phyloP scores from a whole-genome alignment of 2,888 invertebrate species.

The Synanthedon myopaeformis region DNA sequence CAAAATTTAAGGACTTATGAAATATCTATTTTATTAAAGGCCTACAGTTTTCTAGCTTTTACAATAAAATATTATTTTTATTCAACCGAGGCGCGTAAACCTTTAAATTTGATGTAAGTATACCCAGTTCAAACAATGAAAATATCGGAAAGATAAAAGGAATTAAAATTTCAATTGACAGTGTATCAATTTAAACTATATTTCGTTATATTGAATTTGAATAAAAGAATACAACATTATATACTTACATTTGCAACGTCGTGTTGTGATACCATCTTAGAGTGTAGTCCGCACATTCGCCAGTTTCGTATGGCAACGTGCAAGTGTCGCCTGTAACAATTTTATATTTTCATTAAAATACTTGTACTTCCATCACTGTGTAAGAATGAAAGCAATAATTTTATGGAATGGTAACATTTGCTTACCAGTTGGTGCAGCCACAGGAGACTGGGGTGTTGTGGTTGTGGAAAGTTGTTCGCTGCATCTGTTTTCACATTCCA shows the following conservation, averaged over 20 bases:
- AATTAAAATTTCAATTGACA: too few species aligned
- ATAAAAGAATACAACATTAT: too few species aligned
- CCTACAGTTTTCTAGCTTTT: too few species aligned
- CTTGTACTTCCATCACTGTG: background rate
- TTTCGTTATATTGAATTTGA: too few species aligned
- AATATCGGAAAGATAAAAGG: too few species aligned
- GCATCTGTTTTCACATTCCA: slow-evolving; percentile 77
- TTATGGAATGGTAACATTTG: background rate
- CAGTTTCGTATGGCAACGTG: slow-evolving; percentile 34
- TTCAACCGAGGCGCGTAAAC: too few species aligned
- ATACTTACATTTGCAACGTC: slow-evolving; percentile 55
- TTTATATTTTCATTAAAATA: background rate
- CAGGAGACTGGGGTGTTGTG: slow-evolving; percentile 25
- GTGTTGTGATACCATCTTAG: slow-evolving; percentile 84
- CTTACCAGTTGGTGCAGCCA: background rate
- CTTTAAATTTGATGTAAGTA: too few species aligned
- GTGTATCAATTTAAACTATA: too few species aligned
- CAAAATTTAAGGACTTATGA: background rate
- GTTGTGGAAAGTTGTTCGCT: slow-evolving; percentile 46
- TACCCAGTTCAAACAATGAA: too few species aligned
- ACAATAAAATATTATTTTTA: too few species aligned
- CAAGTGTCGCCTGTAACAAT: slow-evolving; percentile 31
- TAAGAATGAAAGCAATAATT: too few species aligned
- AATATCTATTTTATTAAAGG: too few species aligned
- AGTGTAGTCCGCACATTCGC: slow-evolving; percentile 79